Evolutionary conservation across 2,113 vertebrate species (phyloP).

Genomic region (Hirundichthys speculiger): DNA sequence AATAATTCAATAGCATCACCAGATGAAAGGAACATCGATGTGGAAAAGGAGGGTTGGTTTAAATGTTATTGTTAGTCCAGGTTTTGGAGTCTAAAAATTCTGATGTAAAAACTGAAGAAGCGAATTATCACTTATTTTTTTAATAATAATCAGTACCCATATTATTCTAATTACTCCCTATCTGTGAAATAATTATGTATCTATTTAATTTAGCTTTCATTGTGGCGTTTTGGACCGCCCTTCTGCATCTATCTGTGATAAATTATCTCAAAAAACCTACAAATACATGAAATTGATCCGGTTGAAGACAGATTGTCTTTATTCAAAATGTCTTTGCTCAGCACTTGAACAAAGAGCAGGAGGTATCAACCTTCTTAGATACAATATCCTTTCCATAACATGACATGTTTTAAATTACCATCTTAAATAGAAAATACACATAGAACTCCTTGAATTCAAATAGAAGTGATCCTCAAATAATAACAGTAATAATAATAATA

Average conservation of each 20-base stretch:
- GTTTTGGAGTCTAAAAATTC: background rate
- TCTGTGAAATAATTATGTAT: background rate
- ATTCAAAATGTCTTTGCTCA: slow-evolving; percentile 96
- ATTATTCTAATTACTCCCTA: too few relatives aligned
- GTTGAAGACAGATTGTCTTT: slow-evolving; percentile 98
- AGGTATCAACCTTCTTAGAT: slow-evolving; percentile 92
- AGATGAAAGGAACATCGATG: slow-evolving; percentile 5
- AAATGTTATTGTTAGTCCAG: background rate
- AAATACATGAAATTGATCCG: slow-evolving; percentile 70
- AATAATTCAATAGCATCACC: slow-evolving; percentile 20
- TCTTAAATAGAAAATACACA: slow-evolving; percentile 84
- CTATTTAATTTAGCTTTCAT: background rate
- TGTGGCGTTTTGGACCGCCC: background rate
- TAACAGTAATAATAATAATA: slow-evolving; percentile 55
- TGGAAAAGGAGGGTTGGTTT: slow-evolving; percentile 2
- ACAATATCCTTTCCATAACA: slow-evolving; percentile 89
- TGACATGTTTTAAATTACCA: slow-evolving; percentile 87
- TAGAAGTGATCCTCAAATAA: slow-evolving; percentile 88
- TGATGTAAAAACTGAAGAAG: background rate
- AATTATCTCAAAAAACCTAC: slow-evolving; percentile 50
- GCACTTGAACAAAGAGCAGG: slow-evolving; percentile 91
- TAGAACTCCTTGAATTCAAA: slow-evolving; percentile 89
- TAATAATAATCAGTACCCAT: background rate
- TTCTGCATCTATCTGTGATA: background rate
- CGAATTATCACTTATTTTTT: background rate